phyloP scores from a whole-genome alignment of 2,888 invertebrate genomes.

The Prosapia bicincta region DNA sequence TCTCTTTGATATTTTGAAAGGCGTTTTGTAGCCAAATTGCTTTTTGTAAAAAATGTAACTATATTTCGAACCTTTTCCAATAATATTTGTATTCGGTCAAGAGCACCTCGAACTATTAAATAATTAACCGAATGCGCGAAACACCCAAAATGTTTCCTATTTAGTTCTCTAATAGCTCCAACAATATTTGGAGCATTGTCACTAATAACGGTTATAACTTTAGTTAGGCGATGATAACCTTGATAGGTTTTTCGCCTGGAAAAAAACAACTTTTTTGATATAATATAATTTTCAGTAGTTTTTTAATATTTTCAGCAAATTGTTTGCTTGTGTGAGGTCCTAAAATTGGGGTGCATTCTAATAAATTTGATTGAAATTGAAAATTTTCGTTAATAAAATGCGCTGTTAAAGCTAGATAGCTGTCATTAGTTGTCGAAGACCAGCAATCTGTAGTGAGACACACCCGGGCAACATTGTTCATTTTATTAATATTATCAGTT shows the following conservation, averaged over 20 bases:
- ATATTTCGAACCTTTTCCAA: neutral
- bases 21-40: neutral
- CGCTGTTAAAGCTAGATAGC: constrained; percentile 14
- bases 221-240: too few relatives aligned
- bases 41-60: constrained; percentile 3
- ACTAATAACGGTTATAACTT: constrained; percentile 4
- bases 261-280: constrained; percentile 5
- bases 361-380: neutral
- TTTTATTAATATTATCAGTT: neutral
- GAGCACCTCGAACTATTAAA: constrained; percentile 6
- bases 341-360: constrained; percentile 4
- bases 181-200: constrained; percentile 14
- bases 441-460: constrained; percentile 20
- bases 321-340: constrained; percentile 6
- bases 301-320: constrained; percentile 9
- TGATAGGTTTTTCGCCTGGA: too few relatives aligned
- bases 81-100: too few relatives aligned
- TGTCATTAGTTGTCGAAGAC: constrained; percentile 15
- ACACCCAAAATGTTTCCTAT: constrained; percentile 20
- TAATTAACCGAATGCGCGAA: constrained; percentile 19
- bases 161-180: constrained; percentile 5
- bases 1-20: neutral
- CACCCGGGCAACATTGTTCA: neutral
- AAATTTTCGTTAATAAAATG: constrained; percentile 15
- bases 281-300: neutral